A percentile compares a stretch with the other conserved stretches of the same genome.
These are phyloP conservation scores for Trichechus manatus DNA, from an alignment of 2,113 vertebrate species.

Conservation along the genomic window DNA sequence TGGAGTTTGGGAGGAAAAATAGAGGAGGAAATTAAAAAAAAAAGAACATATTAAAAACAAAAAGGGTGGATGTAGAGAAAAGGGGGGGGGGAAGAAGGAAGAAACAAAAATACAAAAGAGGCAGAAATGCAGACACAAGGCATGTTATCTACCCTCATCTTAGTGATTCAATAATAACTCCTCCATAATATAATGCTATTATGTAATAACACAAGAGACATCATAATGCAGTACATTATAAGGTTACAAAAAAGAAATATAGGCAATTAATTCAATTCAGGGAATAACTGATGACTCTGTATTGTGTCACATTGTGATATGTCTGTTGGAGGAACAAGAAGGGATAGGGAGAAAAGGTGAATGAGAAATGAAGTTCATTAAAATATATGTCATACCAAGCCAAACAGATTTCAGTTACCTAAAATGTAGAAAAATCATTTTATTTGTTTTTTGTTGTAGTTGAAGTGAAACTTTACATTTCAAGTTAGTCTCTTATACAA, in stretches of 20 bases:
- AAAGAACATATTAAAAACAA: neutral
- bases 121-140: neutral
- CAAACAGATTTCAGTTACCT: neutral
- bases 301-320: neutral
- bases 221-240: neutral
- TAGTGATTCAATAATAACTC: neutral
- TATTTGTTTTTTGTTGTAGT: too few species aligned
- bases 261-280: neutral
- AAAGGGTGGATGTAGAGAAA: neutral
- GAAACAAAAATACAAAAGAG: neutral
- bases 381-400: neutral
- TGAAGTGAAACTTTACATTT: too few species aligned
- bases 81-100: neutral
- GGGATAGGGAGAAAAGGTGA: neutral
- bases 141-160: neutral
- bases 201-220: neutral
- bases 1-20: neutral
- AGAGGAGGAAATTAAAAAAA: neutral
- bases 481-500: too few species aligned
- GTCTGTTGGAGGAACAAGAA: neutral
- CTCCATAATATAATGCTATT: neutral
- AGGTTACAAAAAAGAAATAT: neutral
- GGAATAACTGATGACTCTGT: neutral
- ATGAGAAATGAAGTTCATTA: constrained; percentile 30
- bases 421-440: neutral